Evolutionary conservation across 2,113 vertebrate genomes (phyloP).

Genomic region (Cinclus cinclus): DNA sequence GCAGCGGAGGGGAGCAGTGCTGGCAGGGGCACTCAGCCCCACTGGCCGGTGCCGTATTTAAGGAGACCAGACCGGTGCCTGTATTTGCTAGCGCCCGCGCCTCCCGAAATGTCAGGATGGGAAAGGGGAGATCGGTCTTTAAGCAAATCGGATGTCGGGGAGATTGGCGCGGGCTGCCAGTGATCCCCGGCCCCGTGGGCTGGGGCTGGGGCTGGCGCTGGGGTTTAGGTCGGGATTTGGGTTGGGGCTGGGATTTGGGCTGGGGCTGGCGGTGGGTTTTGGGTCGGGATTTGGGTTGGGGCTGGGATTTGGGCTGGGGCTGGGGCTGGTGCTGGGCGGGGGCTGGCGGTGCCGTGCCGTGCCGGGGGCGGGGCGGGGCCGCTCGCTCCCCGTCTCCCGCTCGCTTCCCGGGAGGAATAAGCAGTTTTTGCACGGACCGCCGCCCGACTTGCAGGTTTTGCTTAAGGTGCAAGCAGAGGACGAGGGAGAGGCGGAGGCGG

Average conservation of each 20-base stretch:
- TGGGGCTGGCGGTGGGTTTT: neutral
- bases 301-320: neutral
- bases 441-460: slow-evolving; percentile 14
- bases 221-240: neutral
- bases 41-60: neutral
- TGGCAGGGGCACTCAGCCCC: neutral
- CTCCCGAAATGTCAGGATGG: neutral
- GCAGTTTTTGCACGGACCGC: neutral
- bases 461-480: slow-evolving; percentile 27
- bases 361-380: slow-evolving; percentile 12
- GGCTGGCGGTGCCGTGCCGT: neutral
- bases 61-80: neutral
- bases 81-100: neutral
- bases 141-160: neutral
- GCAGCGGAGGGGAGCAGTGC: neutral
- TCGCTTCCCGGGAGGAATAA: neutral
- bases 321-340: neutral
- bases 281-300: too few relatives aligned
- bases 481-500: neutral
- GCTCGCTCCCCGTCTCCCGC: neutral
- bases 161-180: neutral
- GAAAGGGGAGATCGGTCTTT: neutral
- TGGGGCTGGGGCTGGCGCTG: neutral
- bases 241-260: neutral
- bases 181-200: neutral